Base-by-base conservation (phyloP, 2,797 vertebrate genomes). In the Meriones psammophilus region DNA sequence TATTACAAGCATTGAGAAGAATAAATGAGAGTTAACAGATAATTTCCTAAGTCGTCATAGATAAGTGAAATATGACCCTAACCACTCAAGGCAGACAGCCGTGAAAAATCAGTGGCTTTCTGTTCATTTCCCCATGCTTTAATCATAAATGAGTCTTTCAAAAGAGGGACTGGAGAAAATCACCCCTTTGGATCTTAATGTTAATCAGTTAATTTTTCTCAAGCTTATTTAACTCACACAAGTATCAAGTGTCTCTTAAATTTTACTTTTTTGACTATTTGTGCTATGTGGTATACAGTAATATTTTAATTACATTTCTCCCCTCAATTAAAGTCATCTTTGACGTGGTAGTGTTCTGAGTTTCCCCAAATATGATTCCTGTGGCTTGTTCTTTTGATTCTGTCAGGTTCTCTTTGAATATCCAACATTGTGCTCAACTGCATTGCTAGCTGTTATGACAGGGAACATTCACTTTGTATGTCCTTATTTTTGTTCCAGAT, bases 121-220 rank as follows among this genome's bases (percentile, higher is more conserved):
- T 88, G 22, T n/a, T 98, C 96, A 97, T 97, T 97, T 97, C 96
- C 97, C 85, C 88, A 50, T 20, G 56, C 30, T 97, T 97, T 94
- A 97, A 97, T 97, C 94, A 96, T 97, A 91, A 71, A 97, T 97
- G 91, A 97, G 22, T 78, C 56, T 78, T 92, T 96, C 64, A 94
- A 66, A 96, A 74, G 22, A 84, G 76, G 64, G 85, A 12, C 24
- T 78, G 94, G 78, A 96, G 93, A 83, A 95, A 95, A 79, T 93
- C 39, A 92, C 15, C 26, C 30, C 13, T 46, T 96, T 68, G 22
- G 3, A 26, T 60, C 13, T 80, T 87, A 73, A 39, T 77, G 42
- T 58, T 96, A 91, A 60, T 87, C 74, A 81, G 12, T 88, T 91
- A 78, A 64, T 8, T 28, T 4, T 78, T 42, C 13, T 88, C 58